Conservation (phyloP, 1,140 invertebrate species). For the Lysiphlebus fabarum region DNA sequence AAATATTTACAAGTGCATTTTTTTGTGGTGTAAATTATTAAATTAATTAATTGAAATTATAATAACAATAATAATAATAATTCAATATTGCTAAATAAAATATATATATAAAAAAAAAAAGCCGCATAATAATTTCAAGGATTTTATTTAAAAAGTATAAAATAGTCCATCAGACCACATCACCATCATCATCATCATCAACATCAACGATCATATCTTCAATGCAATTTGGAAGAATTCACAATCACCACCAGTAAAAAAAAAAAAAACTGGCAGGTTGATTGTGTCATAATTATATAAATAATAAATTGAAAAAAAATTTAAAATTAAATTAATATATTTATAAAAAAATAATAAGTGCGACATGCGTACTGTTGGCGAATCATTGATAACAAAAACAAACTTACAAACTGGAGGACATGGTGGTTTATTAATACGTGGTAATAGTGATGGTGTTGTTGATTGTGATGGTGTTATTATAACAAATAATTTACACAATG, state of each 20-base stretch:
- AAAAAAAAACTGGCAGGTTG: conserved; percentile 37
- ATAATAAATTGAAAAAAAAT: conserved; percentile 11
- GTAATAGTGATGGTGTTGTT: conserved; percentile 12
- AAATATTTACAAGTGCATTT: not conserved
- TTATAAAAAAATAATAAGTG: conserved; percentile 19
- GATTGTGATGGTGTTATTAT: conserved; percentile 22
- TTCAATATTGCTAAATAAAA: not conserved
- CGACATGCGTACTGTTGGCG: conserved; percentile 49
- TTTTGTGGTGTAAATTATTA: not conserved
- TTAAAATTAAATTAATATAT: conserved; percentile 7
- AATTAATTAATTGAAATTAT: not conserved
- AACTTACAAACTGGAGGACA: conserved; percentile 34
- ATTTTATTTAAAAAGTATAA: too few species aligned
- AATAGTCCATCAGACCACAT: conserved; percentile 38
- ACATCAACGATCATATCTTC: conserved; percentile 20
- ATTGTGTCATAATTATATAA: conserved; percentile 31
- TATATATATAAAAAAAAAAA: conserved; percentile 5
- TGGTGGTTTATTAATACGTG: conserved; percentile 26
- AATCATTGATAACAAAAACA: conserved; percentile 43
- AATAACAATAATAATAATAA: not conserved
- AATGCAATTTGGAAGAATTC: conserved; percentile 23
- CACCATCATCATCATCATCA: conserved; percentile 33
- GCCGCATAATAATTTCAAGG: conserved; percentile 47
- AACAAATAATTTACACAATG: conserved; percentile 25
- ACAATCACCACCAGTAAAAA: conserved; percentile 33